phyloP scores from a whole-genome alignment of 2,797 vertebrate genomes.

The Sebastes trivittatus region DNA sequence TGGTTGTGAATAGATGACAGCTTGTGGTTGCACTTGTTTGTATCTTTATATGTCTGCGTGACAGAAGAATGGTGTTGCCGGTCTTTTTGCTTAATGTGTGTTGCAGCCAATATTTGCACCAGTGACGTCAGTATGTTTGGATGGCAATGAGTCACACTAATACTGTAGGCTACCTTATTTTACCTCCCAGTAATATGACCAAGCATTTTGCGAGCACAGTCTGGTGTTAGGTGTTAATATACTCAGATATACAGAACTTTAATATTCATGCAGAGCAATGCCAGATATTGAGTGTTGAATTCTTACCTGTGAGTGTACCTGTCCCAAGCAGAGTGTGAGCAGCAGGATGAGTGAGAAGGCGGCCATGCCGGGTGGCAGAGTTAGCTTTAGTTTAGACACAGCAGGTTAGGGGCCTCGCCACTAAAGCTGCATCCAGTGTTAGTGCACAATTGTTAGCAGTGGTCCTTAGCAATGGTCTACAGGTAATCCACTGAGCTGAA shows the following conservation, averaged over 20 bases:
- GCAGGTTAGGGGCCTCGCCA: constrained; percentile 49
- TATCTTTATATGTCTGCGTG: background rate
- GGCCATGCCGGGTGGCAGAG: constrained; percentile 54
- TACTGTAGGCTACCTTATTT: background rate
- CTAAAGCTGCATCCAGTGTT: constrained; percentile 46
- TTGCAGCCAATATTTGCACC: background rate
- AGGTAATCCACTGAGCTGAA: constrained; percentile 46
- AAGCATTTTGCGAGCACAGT: background rate
- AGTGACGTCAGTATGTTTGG: background rate
- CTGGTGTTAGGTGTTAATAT: background rate
- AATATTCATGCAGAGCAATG: background rate
- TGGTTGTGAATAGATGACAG: constrained; percentile 6
- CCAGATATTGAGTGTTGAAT: background rate
- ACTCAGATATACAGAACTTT: too few species aligned
- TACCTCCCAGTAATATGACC: background rate
- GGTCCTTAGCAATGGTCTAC: constrained; percentile 31
- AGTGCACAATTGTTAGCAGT: constrained; percentile 32
- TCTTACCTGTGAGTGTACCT: constrained; percentile 88
- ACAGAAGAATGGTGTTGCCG: background rate
- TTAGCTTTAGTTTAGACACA: constrained; percentile 52
- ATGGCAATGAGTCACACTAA: background rate
- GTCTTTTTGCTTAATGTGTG: background rate
- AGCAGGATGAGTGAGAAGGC: constrained; percentile 64
- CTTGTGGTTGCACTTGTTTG: constrained; percentile 15
- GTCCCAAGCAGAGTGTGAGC: constrained; percentile 78